Percentiles rank a stretch among this genome's conserved stretches.
These are phyloP conservation scores for Wiebesia pumilae DNA, from an alignment of 1,140 invertebrate genomes.

Conservation along the genomic window DNA sequence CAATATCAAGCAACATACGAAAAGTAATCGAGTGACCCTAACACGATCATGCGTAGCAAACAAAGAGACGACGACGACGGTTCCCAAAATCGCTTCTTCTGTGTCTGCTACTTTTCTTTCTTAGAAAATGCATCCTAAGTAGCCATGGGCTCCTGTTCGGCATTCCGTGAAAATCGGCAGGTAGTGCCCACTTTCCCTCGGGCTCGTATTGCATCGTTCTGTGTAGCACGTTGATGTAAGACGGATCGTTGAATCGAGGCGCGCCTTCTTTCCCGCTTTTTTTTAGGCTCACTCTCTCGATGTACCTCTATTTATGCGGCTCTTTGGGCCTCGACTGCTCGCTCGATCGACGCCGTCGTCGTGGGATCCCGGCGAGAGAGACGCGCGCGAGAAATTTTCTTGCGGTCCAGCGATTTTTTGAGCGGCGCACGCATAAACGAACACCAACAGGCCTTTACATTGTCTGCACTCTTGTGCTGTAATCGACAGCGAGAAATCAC, in stretches of 20 bases:
- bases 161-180: slow-evolving; percentile 62
- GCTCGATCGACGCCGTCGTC: background rate
- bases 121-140: background rate
- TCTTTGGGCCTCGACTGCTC: no score
- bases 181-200: slow-evolving; percentile 51
- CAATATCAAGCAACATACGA: slow-evolving; percentile 34
- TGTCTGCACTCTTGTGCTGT: background rate
- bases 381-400: slow-evolving; percentile 24
- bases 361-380: slow-evolving; percentile 15
- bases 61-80: background rate
- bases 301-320: background rate
- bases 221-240: slow-evolving; percentile 24
- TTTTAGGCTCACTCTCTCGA: background rate
- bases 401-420: slow-evolving; percentile 31
- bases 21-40: background rate
- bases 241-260: slow-evolving; percentile 46
- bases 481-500: background rate
- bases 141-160: slow-evolving; percentile 32
- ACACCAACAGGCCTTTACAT: background rate
- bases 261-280: slow-evolving; percentile 15
- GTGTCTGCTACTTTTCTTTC: background rate
- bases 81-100: background rate
- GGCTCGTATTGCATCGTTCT: slow-evolving; percentile 30
- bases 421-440: background rate
- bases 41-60: background rate